phyloP scores from a whole-genome alignment of 2,113 vertebrate genomes.

The Motacilla tschutschensis region DNA sequence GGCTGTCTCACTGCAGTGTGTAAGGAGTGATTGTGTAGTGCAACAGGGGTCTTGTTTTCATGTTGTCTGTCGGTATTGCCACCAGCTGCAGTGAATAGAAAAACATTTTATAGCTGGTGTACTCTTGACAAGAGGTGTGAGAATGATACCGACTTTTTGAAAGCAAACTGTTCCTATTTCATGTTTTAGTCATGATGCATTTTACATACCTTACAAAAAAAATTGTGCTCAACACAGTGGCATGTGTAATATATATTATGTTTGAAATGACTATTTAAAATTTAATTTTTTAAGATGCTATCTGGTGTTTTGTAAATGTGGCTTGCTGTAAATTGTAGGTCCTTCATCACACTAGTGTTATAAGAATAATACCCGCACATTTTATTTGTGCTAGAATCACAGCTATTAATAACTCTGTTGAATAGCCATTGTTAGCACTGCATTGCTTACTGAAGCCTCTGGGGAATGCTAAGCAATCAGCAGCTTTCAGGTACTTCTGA shows the following conservation, averaged over 20 bases:
- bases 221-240: neutral
- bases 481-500: neutral
- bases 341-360: neutral
- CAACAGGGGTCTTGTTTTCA: neutral
- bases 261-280: neutral
- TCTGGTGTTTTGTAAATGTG: neutral
- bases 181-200: neutral
- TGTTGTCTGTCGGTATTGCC: neutral
- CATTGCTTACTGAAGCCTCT: neutral
- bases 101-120: neutral
- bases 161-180: neutral
- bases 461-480: neutral
- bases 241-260: neutral
- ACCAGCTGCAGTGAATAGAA: neutral
- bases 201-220: neutral
- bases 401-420: neutral
- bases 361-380: neutral
- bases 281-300: neutral
- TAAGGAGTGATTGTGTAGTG: fast-evolving
- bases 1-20: neutral
- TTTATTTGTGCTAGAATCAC: neutral
- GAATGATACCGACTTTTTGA: neutral
- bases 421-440: neutral
- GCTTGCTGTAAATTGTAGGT: neutral
- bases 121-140: neutral